A percentile compares a stretch with the other conserved stretches of the same genome.
These are phyloP conservation scores for Rattus norvegicus DNA, from an alignment of 2,113 vertebrate species.

Conservation along the genomic window GRCr8 NC_086019.1:163717001-163717500, in stretches of 20 bases:
- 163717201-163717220: not conserved
- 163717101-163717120: not conserved
- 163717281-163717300: not conserved
- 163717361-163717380: not conserved
- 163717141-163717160: constrained; percentile 30
- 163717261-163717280: not conserved
- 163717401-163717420: not conserved
- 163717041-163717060: constrained; percentile 1
- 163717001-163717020: constrained; percentile 10
- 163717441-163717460: constrained; percentile 47
- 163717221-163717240: not conserved
- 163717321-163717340: constrained; percentile 19
- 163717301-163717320: not conserved
- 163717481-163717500: constrained; percentile 47
- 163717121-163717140: constrained; percentile 18
- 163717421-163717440: not conserved
- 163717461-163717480: not conserved
- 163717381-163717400: not conserved
- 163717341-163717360: constrained; percentile 26
- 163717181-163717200: not conserved
- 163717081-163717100: constrained; percentile 4
- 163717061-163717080: not conserved
- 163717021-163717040: constrained; percentile 23
- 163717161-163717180: not conserved
- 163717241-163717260: constrained; percentile 49